Evolutionary conservation across 2,888 invertebrate species (phyloP).

Genomic region (Acleris laterana): DNA sequence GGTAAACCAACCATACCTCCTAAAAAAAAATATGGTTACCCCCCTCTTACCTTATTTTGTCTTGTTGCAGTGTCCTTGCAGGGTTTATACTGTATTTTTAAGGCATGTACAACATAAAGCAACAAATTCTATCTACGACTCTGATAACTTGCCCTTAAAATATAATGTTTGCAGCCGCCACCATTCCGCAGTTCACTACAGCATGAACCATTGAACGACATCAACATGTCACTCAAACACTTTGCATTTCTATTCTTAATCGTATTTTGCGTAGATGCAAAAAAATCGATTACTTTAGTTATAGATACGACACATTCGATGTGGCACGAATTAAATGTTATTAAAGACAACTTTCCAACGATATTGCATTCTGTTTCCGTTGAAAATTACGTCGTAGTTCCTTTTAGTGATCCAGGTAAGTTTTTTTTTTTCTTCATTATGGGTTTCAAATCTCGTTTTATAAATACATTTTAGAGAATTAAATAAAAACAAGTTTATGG

Average conservation of each 20-base stretch:
- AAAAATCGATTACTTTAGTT: conserved; percentile 61
- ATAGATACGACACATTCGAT: conserved; percentile 62
- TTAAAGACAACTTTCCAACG: conserved; percentile 39
- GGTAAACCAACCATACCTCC: too few species aligned
- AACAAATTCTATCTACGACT: too few species aligned
- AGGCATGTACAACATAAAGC: too few species aligned
- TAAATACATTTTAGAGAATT: too few species aligned
- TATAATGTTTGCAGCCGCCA: conserved; percentile 4
- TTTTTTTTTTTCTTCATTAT: background rate
- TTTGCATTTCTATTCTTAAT: conserved; percentile 10
- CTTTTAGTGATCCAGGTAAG: conserved; percentile 47
- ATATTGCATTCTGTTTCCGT: conserved; percentile 10
- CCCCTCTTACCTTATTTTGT: too few species aligned
- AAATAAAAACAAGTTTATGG: too few species aligned
- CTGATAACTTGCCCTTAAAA: conserved; percentile 13
- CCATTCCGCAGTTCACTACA: conserved; percentile 2
- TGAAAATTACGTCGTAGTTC: conserved; percentile 43
- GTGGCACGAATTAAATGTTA: conserved; percentile 52
- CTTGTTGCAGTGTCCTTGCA: too few species aligned
- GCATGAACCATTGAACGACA: background rate
- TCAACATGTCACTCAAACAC: conserved; percentile 22
- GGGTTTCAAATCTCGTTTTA: too few species aligned
- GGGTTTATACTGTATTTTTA: too few species aligned
- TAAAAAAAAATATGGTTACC: too few species aligned
- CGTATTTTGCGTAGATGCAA: conserved; percentile 30